Percentiles rank a stretch among this genome's conserved stretches.
Evolutionary conservation across 2,797 vertebrate genomes (phyloP).

Genomic region (Hypotaenidia philippensis): DNA sequence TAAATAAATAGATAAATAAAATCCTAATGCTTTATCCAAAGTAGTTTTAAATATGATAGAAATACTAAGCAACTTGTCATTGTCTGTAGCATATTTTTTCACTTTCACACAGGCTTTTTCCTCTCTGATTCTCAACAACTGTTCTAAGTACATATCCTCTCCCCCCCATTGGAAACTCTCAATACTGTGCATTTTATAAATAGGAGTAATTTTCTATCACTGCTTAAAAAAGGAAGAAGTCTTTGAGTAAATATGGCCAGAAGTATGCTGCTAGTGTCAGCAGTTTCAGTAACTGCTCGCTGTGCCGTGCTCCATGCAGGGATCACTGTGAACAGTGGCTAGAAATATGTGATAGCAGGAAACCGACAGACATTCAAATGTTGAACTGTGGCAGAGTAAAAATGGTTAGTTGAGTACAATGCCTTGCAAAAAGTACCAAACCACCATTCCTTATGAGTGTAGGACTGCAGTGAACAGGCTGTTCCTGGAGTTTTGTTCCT

Average conservation of each 20-base stretch:
- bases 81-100: background rate
- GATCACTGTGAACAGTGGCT: background rate
- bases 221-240: background rate
- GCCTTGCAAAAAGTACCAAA: background rate
- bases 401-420: conserved; percentile 1
- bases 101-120: background rate
- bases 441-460: background rate
- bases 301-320: background rate
- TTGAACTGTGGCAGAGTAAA: background rate
- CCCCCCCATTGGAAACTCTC: background rate
- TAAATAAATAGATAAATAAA: background rate
- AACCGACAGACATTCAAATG: background rate
- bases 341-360: background rate
- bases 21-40: background rate
- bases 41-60: background rate
- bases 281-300: background rate
- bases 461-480: background rate
- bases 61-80: background rate
- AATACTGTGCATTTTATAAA: background rate
- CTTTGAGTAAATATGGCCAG: background rate
- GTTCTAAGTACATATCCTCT: background rate
- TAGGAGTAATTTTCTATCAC: background rate
- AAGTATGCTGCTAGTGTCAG: background rate
- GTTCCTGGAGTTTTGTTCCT: background rate
- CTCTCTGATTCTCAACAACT: background rate